phyloP scores from a whole-genome alignment of 2,888 invertebrate species.

The Plagiodera versicolora region DNA sequence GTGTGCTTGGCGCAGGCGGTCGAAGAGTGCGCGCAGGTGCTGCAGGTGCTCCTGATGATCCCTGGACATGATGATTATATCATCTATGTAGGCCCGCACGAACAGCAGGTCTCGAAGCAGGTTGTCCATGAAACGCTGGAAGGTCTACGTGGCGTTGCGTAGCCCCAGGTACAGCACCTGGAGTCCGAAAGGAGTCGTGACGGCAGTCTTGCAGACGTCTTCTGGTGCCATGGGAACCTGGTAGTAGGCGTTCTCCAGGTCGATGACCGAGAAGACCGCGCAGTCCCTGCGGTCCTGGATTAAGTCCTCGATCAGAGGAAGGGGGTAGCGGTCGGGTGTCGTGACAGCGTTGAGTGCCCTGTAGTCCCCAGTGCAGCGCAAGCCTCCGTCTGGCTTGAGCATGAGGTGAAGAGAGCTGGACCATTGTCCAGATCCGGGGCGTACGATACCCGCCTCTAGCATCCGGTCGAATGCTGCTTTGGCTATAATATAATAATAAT shows the following conservation, averaged over 20 bases:
- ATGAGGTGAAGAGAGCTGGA: constrained; percentile 39
- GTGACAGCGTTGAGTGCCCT: constrained; percentile 41
- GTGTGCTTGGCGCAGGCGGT: constrained; percentile 32
- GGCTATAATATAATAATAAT: too few relatives aligned
- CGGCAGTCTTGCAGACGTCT: constrained; percentile 48
- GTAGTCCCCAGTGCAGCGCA: constrained; percentile 50
- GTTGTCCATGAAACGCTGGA: constrained; percentile 49
- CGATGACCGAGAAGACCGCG: constrained; percentile 40
- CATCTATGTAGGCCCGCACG: constrained; percentile 44
- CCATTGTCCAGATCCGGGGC: constrained; percentile 44
- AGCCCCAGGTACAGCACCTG: constrained; percentile 42
- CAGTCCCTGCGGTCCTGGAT: constrained; percentile 27
- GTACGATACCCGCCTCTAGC: constrained; percentile 37
- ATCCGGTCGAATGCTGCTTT: constrained; percentile 40
- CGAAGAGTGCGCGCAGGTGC: constrained; percentile 38
- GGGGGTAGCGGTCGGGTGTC: constrained; percentile 34
- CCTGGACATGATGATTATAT: constrained; percentile 20
- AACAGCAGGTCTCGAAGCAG: constrained; percentile 41
- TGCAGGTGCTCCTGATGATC: constrained; percentile 29
- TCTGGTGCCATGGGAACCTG: constrained; percentile 45
- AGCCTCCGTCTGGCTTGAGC: constrained; percentile 36
- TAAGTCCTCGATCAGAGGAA: constrained; percentile 43
- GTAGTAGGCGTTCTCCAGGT: constrained; percentile 45
- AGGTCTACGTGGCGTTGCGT: constrained; percentile 50
- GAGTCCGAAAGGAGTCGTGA: constrained; percentile 32